Conservation (phyloP, 2,888 invertebrate species). For the Deilephila porcellus region DNA sequence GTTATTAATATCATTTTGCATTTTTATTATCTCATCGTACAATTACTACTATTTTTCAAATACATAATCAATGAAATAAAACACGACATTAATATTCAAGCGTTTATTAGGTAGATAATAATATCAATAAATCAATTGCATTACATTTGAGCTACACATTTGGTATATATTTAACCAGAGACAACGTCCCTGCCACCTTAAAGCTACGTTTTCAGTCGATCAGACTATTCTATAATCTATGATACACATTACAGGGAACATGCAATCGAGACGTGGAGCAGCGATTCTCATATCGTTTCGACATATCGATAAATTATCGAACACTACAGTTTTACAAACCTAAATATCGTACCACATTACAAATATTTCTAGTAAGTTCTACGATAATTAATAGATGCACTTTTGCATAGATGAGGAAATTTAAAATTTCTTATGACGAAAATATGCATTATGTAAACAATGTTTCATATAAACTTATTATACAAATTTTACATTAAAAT, state of each 20-base stretch:
- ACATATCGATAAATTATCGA: not conserved
- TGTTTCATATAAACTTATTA: not conserved
- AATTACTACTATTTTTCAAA: too few species aligned
- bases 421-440: not conserved
- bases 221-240: slow-evolving; percentile 30
- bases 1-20: too few species aligned
- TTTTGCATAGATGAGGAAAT: slow-evolving; percentile 9
- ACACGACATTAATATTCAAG: slow-evolving; percentile 43
- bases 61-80: not conserved
- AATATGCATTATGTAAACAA: not conserved
- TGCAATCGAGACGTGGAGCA: not conserved
- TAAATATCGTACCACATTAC: not conserved
- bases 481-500: not conserved
- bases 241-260: slow-evolving; percentile 3
- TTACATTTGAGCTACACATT: slow-evolving; percentile 70
- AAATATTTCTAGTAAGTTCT: not conserved
- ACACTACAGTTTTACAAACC: not conserved
- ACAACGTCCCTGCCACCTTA: slow-evolving; percentile 46
- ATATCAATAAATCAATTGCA: slow-evolving; percentile 41
- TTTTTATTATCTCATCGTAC: too few species aligned
- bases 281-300: not conserved
- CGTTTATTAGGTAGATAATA: slow-evolving; percentile 58
- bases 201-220: slow-evolving; percentile 41
- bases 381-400: not conserved
- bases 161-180: slow-evolving; percentile 64